Base-by-base conservation (phyloP, 1,140 invertebrate genomes). In the Bicyclus anynana region DNA sequence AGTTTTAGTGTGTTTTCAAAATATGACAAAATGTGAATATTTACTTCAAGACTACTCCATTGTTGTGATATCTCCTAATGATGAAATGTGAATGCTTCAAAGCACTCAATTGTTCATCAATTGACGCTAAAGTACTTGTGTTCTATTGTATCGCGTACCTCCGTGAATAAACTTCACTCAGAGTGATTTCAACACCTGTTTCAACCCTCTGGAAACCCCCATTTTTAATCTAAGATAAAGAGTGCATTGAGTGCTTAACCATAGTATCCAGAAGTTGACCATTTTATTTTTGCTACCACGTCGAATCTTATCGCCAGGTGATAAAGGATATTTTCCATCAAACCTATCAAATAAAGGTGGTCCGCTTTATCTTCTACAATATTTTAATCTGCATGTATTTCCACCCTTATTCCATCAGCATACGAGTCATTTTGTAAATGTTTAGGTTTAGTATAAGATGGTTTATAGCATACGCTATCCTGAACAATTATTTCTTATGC, bases 161-260 rank as follows among this genome's bases (percentile, higher is more conserved):
- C 35, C 9, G 23, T 44, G 55, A 58, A 51, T 42, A 58, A 51
- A 58, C 55, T 51, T 49, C 18, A 16, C 21, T 44, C 26, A 2
- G 17, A 53, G 51, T 53, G 51, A 44, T 56, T 56, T 47, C 65
- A 66, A 69, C 69, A 74, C 72, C 69, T 74, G 69, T 70, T 63
- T 53, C 60, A 59, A 59, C 66, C 59, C 65, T 65, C 37, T 60
- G 35, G 58, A 67, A 60, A 60, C 69, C 73, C 76, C 77, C 63
- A 59, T 82, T 82, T 82, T 83, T 85, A 85, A 85, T 85, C 80
- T 83, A 74, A 85, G 80, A 83, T 83, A 83, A 85, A 83, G 74
- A 74, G 74, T 79, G 79, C 78, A 83, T 85, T 78, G 80, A 85
- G 82, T 74, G 67, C 75, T 81, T 76, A 82, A 81, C 74, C 77